Conservation (phyloP, 2,888 invertebrate species). For the Hirtodrosophila duncani region DNA sequence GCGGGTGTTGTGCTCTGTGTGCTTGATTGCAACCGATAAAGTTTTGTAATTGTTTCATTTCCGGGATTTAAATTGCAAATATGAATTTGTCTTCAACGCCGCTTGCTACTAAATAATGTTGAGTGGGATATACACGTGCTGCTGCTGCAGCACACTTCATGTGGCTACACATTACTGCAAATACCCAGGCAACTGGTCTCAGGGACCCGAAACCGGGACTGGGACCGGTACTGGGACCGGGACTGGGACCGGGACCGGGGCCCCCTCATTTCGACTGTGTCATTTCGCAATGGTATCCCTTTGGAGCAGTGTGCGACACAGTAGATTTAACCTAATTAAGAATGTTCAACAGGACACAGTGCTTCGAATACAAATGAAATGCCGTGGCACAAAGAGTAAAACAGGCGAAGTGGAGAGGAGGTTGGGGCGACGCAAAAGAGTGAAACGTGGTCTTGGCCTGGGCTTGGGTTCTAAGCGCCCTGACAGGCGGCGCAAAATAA, state of each 20-base stretch:
- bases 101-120: slow-evolving; percentile 59
- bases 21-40: slow-evolving; percentile 63
- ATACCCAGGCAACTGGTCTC: no score
- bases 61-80: slow-evolving; percentile 76
- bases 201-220: no score
- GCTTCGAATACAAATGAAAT: slow-evolving; percentile 75
- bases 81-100: slow-evolving; percentile 53
- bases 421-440: slow-evolving; percentile 2
- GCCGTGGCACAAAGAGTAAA: no score
- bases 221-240: no score
- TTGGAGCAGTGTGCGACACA: slow-evolving; percentile 53
- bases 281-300: slow-evolving; percentile 40
- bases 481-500: slow-evolving; percentile 59
- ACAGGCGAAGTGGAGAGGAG: slow-evolving; percentile 13
- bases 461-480: slow-evolving; percentile 41
- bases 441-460: not conserved
- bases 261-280: no score
- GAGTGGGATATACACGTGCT: slow-evolving; percentile 36
- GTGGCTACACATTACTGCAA: no score
- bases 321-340: slow-evolving; percentile 78
- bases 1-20: not conserved
- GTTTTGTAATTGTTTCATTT: slow-evolving; percentile 75
- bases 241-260: no score
- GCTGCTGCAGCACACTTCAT: slow-evolving; percentile 5
- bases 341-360: slow-evolving; percentile 76